phyloP scores from a whole-genome alignment of 2,888 invertebrate genomes.

The Yponomeuta plumbellus region DNA sequence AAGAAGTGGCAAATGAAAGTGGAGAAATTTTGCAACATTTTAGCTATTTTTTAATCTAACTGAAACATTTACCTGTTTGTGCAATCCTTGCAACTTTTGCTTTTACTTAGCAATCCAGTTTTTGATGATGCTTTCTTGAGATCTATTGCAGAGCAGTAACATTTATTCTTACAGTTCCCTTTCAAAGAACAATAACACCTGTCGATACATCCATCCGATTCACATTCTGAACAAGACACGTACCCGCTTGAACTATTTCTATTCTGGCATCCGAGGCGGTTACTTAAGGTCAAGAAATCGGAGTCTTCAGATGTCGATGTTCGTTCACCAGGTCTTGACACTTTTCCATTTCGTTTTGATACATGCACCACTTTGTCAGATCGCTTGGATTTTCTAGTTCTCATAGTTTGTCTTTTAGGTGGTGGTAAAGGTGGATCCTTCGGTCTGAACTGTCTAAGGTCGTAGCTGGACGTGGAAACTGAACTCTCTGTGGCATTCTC shows the following conservation, averaged over 20 bases:
- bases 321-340: constrained; percentile 73
- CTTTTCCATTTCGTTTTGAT: constrained; percentile 61
- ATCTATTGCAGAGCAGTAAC: constrained; percentile 79
- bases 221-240: constrained; percentile 93
- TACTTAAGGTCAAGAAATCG: constrained; percentile 74
- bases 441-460: constrained; percentile 77
- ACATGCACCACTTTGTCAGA: constrained; percentile 59
- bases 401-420: constrained; percentile 59
- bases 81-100: constrained; percentile 64
- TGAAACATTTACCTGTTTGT: constrained; percentile 31
- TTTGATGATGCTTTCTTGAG: constrained; percentile 55
- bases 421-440: constrained; percentile 66
- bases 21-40: constrained; percentile 51
- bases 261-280: constrained; percentile 77
- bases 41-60: constrained; percentile 16
- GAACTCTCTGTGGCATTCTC: constrained; percentile 75
- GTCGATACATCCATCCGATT: constrained; percentile 90
- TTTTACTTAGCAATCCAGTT: constrained; percentile 47
- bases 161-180: constrained; percentile 73
- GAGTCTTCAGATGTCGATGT: constrained; percentile 80
- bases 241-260: constrained; percentile 82
- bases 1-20: constrained; percentile 52
- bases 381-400: constrained; percentile 59
- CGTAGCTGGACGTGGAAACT: constrained; percentile 79
- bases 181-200: constrained; percentile 91